These are phyloP conservation scores for Geophilus truncorum DNA, from an alignment of 2,888 invertebrate genomes.

Conservation along the genomic window DNA sequence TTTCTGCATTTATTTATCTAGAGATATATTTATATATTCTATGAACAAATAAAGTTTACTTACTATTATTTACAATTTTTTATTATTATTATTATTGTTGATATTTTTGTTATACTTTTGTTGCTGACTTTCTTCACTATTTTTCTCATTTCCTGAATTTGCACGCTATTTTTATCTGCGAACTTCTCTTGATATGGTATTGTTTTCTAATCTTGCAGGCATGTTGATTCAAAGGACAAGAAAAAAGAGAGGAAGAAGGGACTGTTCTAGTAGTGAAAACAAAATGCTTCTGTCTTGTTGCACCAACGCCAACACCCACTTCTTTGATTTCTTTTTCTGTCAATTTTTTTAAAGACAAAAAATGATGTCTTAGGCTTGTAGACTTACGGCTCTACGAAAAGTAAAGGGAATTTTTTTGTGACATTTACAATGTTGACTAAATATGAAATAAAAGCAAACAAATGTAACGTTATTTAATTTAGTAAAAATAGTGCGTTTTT, in stretches of 20 bases:
- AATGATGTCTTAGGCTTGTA: not conserved
- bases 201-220: constrained; percentile 52
- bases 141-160: constrained; percentile 12
- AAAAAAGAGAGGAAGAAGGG: constrained; percentile 81
- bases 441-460: not conserved
- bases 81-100: too few species aligned
- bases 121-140: not conserved
- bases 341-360: not conserved
- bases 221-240: constrained; percentile 74
- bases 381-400: not conserved
- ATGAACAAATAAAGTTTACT: too few species aligned
- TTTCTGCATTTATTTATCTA: not conserved
- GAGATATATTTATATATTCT: not conserved
- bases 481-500: not conserved
- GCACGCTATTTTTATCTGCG: not conserved
- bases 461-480: not conserved
- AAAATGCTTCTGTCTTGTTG: constrained; percentile 20
- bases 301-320: constrained; percentile 27
- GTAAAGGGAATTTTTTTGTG: not conserved
- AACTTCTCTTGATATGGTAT: not conserved
- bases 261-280: constrained; percentile 60
- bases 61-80: too few species aligned
- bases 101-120: constrained; percentile 10
- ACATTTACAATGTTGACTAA: not conserved
- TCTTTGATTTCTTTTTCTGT: constrained; percentile 3